phyloP scores from a whole-genome alignment of 2,113 vertebrate species.

The Martes martes region DNA sequence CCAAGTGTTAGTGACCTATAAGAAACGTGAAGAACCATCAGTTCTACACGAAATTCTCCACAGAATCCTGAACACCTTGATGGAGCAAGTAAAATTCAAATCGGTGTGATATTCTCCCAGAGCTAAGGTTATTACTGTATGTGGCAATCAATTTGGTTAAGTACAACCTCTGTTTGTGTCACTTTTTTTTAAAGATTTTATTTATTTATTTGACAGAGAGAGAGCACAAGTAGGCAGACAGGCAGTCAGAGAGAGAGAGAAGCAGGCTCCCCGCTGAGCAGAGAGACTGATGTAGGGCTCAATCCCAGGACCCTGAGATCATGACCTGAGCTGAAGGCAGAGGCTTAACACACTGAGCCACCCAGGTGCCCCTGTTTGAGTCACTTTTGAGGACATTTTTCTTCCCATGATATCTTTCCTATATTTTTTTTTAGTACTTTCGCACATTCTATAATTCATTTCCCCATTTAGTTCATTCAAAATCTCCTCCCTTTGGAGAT shows the following conservation, averaged over 20 bases:
- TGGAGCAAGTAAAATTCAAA: conserved; percentile 41
- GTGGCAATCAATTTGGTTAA: conserved; percentile 27
- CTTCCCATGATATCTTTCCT: neutral
- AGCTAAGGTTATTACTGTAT: neutral
- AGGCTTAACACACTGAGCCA: too few relatives aligned
- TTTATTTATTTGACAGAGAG: too few relatives aligned
- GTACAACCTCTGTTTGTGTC: neutral
- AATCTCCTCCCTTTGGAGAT: conserved; percentile 5
- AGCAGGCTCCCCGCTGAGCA: too few relatives aligned
- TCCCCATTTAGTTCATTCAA: neutral
- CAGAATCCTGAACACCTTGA: neutral
- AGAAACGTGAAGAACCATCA: neutral
- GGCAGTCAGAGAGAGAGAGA: too few relatives aligned
- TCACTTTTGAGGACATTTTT: conserved; percentile 9
- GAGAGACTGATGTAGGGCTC: too few relatives aligned
- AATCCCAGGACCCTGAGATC: too few relatives aligned
- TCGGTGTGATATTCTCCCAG: neutral
- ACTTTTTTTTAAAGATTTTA: neutral
- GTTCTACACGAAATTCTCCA: neutral
- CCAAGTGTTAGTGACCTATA: neutral
- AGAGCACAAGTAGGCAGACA: too few relatives aligned
- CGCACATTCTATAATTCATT: conserved; percentile 10
- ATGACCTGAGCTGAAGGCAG: too few relatives aligned
- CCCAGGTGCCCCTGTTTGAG: neutral
- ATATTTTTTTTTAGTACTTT: conserved; percentile 7